phyloP scores from a whole-genome alignment of 2,113 vertebrate genomes.

The Brienomyrus longianalis region DNA sequence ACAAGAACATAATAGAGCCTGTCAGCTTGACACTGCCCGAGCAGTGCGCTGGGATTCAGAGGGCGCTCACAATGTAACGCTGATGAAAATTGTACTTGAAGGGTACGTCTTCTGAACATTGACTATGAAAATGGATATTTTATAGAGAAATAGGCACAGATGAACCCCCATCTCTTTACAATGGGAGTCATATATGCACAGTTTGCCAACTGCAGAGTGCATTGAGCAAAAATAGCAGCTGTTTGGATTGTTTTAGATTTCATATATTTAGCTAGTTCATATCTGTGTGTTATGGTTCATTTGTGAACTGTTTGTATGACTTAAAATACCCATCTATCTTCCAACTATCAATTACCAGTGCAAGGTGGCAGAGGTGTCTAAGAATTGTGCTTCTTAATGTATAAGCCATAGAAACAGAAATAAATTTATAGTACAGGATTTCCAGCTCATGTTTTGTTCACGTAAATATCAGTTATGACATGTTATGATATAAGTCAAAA shows the following conservation, averaged over 20 bases:
- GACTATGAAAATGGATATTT: slow-evolving; percentile 37
- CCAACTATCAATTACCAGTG: not conserved
- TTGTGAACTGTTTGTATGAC: not conserved
- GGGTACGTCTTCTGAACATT: slow-evolving; percentile 39
- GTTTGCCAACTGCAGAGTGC: not conserved
- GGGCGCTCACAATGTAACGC: slow-evolving; percentile 33
- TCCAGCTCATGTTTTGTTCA: not conserved
- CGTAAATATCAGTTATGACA: not conserved
- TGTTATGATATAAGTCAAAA: not conserved
- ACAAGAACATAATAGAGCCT: slow-evolving; percentile 47
- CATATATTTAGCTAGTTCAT: not conserved
- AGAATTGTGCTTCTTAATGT: not conserved
- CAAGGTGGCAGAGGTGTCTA: not conserved
- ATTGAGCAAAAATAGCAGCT: not conserved
- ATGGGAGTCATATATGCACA: not conserved
- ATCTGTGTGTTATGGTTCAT: not conserved
- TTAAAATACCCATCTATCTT: not conserved
- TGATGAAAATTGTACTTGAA: slow-evolving; percentile 59
- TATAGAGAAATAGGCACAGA: slow-evolving; percentile 30
- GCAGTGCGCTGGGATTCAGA: slow-evolving; percentile 37
- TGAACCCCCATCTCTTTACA: slow-evolving; percentile 26
- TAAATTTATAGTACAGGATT: not conserved
- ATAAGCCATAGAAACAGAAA: not conserved
- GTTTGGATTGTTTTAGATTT: not conserved
- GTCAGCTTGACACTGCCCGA: slow-evolving; percentile 40